Evolutionary conservation across 2,888 invertebrate species (phyloP).

Genomic region (Theretra japonica): DNA sequence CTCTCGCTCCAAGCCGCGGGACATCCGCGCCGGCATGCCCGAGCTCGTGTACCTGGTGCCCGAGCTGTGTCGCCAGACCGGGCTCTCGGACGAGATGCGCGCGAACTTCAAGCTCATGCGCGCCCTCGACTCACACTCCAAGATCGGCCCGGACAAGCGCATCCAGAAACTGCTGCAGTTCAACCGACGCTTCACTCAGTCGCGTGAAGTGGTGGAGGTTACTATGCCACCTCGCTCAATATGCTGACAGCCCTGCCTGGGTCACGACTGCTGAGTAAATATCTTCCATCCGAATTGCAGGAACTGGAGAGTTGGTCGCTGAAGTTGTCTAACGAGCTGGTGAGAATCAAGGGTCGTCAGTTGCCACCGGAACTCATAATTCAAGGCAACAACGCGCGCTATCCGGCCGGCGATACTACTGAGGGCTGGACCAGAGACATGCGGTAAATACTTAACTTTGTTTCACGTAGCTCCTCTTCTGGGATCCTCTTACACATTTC

Average conservation of each 20-base stretch:
- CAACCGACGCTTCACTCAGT: constrained; percentile 84
- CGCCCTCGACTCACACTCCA: constrained; percentile 89
- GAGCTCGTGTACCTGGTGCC: constrained; percentile 91
- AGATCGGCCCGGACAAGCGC: constrained; percentile 88
- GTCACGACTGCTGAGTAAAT: not conserved
- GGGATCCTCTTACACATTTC: too few relatives aligned
- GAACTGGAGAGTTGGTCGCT: constrained; percentile 91
- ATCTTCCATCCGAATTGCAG: constrained; percentile 41
- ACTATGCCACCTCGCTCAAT: not conserved
- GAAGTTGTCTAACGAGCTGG: constrained; percentile 85
- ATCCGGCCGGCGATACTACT: constrained; percentile 78
- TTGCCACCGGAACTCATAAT: constrained; percentile 87
- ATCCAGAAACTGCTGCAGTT: constrained; percentile 88
- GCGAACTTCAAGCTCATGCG: constrained; percentile 86
- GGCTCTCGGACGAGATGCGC: constrained; percentile 89
- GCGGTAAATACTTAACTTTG: constrained; percentile 58
- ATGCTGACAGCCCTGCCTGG: not conserved
- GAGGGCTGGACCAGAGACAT: constrained; percentile 93
- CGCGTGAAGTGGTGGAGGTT: constrained; percentile 69
- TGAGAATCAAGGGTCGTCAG: constrained; percentile 87
- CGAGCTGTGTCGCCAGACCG: constrained; percentile 93
- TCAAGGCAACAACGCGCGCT: constrained; percentile 71
- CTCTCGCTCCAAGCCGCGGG: constrained; percentile 87
- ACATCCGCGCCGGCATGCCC: constrained; percentile 88
- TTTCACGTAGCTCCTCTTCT: not conserved